Conservation (phyloP, 2,797 vertebrate species). For the Anabacerthia variegaticeps region DNA sequence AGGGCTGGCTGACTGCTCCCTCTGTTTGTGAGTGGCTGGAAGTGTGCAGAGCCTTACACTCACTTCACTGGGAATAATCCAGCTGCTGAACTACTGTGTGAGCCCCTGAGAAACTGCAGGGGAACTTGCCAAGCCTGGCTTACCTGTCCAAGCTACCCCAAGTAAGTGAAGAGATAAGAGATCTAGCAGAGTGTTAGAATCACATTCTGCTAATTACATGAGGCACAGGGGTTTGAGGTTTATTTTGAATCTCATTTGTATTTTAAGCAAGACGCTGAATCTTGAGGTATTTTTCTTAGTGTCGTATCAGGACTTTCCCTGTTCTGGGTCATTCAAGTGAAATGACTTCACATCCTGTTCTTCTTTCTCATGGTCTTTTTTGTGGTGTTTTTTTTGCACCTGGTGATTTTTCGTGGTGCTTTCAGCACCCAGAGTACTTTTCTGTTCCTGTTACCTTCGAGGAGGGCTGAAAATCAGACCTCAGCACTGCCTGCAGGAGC, state of each 20-base stretch:
- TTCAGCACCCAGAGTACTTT: not conserved
- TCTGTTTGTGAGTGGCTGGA: not conserved
- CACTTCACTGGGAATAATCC: not conserved
- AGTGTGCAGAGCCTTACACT: not conserved
- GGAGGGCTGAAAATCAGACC: not conserved
- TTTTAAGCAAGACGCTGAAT: not conserved
- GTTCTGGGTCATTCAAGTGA: not conserved
- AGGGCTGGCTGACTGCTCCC: not conserved
- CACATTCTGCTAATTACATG: not conserved
- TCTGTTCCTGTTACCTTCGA: not conserved
- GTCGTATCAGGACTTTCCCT: not conserved
- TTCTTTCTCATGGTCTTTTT: not conserved
- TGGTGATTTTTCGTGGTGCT: not conserved
- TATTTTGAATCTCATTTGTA: not conserved
- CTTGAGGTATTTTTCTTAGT: not conserved
- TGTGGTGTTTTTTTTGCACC: not conserved
- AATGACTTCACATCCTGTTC: not conserved
- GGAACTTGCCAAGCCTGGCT: not conserved
- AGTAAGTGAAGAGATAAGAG: not conserved
- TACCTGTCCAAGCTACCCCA: not conserved
- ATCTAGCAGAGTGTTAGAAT: not conserved
- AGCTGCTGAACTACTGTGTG: not conserved
- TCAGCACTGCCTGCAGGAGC: not conserved
- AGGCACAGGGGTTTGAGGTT: not conserved
- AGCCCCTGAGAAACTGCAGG: not conserved